Conservation (phyloP, 2,113 vertebrate genomes). For the Chauna torquata region DNA sequence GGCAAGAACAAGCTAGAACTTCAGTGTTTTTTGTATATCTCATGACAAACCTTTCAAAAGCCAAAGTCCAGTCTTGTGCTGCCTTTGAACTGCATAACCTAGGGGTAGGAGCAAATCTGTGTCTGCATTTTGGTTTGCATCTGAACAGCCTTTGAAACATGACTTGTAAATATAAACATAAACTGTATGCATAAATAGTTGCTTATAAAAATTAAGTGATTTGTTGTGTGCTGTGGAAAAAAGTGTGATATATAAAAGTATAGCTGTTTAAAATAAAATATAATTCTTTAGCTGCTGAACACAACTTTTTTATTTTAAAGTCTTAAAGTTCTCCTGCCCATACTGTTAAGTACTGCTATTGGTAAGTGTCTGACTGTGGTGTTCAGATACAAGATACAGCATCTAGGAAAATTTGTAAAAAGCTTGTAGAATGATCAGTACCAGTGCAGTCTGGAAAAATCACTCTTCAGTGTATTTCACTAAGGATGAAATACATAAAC, state of each 20-base stretch:
- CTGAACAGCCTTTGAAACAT: slow-evolving; percentile 1
- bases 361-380: neutral
- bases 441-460: neutral
- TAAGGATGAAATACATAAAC: neutral
- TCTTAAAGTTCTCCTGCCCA: neutral
- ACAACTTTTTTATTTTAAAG: neutral
- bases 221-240: neutral
- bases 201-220: neutral
- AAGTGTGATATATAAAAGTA: neutral
- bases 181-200: neutral
- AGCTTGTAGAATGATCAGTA: neutral
- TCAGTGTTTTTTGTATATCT: neutral
- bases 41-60: neutral
- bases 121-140: neutral
- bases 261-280: neutral
- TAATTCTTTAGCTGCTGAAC: neutral
- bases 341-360: neutral
- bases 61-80: neutral
- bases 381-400: neutral
- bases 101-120: slow-evolving; percentile 1
- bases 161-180: slow-evolving; percentile 10
- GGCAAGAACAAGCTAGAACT: neutral
- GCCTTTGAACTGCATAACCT: neutral
- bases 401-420: neutral
- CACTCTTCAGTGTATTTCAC: neutral